Base-by-base conservation (phyloP, 2,888 invertebrate species). In the Stenodema calcarata region DNA sequence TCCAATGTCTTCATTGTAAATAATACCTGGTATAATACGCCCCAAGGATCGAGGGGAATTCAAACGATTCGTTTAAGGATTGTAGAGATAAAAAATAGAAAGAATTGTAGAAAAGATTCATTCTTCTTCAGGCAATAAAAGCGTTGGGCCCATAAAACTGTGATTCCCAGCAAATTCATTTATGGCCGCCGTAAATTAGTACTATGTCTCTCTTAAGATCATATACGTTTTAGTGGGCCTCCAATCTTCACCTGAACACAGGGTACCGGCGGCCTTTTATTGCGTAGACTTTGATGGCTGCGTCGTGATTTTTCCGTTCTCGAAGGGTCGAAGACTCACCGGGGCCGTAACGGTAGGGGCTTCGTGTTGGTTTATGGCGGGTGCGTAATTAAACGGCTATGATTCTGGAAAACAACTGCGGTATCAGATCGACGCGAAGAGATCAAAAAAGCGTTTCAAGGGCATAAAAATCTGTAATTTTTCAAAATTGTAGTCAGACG, bases 111-210 rank as follows among this genome's bases (percentile, higher is more conserved):
- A 42, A 69, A 82, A 82, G 69, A 69, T n/a, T 23, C 62, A 80
- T 44, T 80, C 80, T 50, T 44, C 69, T 82, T 28, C 42, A 9
- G 62, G 69, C 69, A 69, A 69, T 82, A 82, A 82, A 82, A 82
- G 82, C 69, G 69, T 41, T 23, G 14, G 42, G 62, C 16, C 69
- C 82, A 41, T 82, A 82, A 82, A 82, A 41, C 69, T 69, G 82
- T 82, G 82, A 82, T 82, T 69, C 82, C 42, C 18, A 41, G 82
- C 82, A 82, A 82, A 82, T 82, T 82, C 82, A 82, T 82, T 82
- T 82, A 82, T 69, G 35, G 69, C 30, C 69, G 62, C 42, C 35
- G 69, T 82, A 82, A 82, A 82, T 82, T 82, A 82, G 69, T 82
- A 82, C 80, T 80, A 50, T 62, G 80, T 80, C 80, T 80, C 80